Conservation (phyloP, 2,888 invertebrate species). For the Oligia fasciuncula region DNA sequence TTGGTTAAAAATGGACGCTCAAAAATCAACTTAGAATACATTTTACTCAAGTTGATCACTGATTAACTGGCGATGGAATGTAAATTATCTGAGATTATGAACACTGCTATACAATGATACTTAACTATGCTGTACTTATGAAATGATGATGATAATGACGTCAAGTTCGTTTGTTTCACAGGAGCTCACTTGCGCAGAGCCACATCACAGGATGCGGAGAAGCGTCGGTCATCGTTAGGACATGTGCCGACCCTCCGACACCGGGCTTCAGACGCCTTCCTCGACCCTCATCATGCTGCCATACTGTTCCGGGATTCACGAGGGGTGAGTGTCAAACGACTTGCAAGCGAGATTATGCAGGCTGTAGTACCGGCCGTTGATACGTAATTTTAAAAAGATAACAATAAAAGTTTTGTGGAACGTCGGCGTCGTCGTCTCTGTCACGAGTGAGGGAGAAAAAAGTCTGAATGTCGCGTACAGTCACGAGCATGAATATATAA, state of each 20-base stretch:
- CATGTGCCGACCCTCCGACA: constrained; percentile 88
- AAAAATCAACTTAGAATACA: no score
- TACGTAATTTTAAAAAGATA: not conserved
- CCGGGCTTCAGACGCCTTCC: constrained; percentile 93
- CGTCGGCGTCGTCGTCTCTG: not conserved
- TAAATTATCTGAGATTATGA: not conserved
- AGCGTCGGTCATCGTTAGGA: constrained; percentile 94
- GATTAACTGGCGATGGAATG: not conserved
- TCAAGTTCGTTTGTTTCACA: constrained; percentile 76
- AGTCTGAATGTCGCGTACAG: not conserved
- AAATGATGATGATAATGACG: not conserved
- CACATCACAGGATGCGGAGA: constrained; percentile 94
- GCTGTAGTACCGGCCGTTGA: not conserved
- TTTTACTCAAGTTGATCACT: no score
- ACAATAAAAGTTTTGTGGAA: not conserved
- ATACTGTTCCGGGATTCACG: constrained; percentile 97
- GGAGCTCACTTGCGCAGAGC: constrained; percentile 94
- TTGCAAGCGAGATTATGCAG: not conserved
- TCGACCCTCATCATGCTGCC: constrained; percentile 97
- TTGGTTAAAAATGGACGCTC: no score
- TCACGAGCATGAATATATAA: not conserved
- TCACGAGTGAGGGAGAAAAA: not conserved
- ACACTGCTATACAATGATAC: not conserved
- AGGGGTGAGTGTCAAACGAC: constrained; percentile 92
- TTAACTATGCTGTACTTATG: not conserved